Evolutionary conservation across 2,797 vertebrate genomes (phyloP), one percentile per base, ranked within the genome.

Genomic region (Alfaro cultratus): DNA sequence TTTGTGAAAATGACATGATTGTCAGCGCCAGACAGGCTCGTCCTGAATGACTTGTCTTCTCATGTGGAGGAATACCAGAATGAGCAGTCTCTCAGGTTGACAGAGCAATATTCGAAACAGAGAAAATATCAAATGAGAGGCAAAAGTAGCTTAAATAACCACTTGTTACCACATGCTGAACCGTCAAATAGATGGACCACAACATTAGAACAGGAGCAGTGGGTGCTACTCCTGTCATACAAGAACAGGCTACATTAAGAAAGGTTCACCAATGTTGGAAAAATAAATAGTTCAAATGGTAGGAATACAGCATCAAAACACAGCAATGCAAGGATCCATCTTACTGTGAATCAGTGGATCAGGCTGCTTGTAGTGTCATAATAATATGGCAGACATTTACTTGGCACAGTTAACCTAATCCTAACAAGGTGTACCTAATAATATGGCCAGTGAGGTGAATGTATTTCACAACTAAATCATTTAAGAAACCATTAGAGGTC

Each of bases 401-500:
- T 13, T 12, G 53, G 53, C 23, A 55, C 1, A 57, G 5, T 31
- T 31, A 31, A 15, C 4, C 57, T 60, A 29, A 12, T 31, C 55
- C n/a, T 29, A 15, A 15, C n/a, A 60, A 60, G 12, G n/a, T 29
- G n/a, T 62, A 34, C 57, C 57, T 62, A 62, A 62, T 34, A 2
- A 62, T 34, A 31, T 8, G 57, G 12, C 57, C 57, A 8, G 31
- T 57, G 31, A 62, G 31, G 31, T 57, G 15, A 62, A 31, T 62
- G 31, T 34, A 34, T 62, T 62, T 34, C 34, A 39, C 62, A 23
- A 39, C 62, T 39, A 67, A 39, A 23, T 67, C 18, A 67, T 67
- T 23, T 9, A 39, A 68, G 64, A 26, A 68, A 18, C 88, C 90
- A 89, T 82, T 82, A 75, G 85, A 91, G 90, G 36, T 68, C 64